Percentiles rank a stretch among this genome's conserved stretches.
These are phyloP conservation scores for Glandiceps talaboti DNA, from an alignment of 53 echinoderm and acorn worm genomes.

Conservation along the genomic window DNA sequence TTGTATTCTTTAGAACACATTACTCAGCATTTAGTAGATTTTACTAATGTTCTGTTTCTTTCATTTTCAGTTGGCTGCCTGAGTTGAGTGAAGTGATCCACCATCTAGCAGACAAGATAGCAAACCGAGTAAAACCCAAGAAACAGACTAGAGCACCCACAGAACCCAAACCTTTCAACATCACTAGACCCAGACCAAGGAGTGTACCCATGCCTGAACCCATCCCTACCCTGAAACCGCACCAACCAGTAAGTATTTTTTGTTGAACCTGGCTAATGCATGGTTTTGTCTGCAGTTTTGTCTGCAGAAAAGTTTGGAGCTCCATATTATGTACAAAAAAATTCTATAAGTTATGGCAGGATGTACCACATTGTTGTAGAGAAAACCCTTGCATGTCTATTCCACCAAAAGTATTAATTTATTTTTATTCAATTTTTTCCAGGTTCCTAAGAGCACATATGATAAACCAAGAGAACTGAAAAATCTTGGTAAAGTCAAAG, in stretches of 20 bases:
- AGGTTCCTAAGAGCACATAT: constrained; percentile 67
- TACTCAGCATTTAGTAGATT: too few species aligned
- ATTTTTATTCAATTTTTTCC: not conserved
- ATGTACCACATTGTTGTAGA: too few species aligned
- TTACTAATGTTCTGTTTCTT: too few species aligned
- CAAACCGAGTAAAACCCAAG: constrained; percentile 52
- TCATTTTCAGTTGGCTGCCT: constrained; percentile 66
- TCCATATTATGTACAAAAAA: too few species aligned
- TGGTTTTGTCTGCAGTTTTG: too few species aligned
- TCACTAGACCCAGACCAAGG: constrained; percentile 74
- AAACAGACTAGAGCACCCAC: constrained; percentile 49
- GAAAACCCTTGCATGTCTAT: too few species aligned
- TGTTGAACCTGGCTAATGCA: too few species aligned
- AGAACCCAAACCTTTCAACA: constrained; percentile 63
- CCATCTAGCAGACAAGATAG: constrained; percentile 73
- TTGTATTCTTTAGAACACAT: too few species aligned
- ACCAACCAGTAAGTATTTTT: constrained; percentile 68
- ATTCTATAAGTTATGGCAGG: too few species aligned
- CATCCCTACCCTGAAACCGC: constrained; percentile 60
- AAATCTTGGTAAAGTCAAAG: constrained; percentile 49
- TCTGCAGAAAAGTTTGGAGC: too few species aligned
- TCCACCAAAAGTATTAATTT: too few species aligned
- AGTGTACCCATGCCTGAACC: constrained; percentile 78
- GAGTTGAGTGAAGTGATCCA: constrained; percentile 62
- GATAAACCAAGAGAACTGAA: constrained; percentile 39